These are phyloP conservation scores for Scaptomyza pallida DNA, from an alignment of 1,140 invertebrate genomes.

Conservation along the genomic window DNA sequence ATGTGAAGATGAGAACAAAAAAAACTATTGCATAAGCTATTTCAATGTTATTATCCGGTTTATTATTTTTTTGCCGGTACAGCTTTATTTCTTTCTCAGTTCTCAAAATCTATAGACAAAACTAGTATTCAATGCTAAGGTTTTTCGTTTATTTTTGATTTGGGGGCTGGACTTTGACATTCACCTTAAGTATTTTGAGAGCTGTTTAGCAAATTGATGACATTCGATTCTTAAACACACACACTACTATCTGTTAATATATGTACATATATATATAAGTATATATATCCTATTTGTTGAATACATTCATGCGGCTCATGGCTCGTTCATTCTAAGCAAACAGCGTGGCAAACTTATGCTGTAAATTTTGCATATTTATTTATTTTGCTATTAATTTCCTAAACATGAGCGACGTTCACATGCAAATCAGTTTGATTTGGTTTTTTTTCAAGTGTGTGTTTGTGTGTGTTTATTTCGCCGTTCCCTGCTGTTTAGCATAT, in stretches of 20 bases:
- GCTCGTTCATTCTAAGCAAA: conserved; percentile 39
- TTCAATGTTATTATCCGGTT: background rate
- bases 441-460: background rate
- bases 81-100: background rate
- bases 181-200: background rate
- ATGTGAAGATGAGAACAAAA: background rate
- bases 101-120: background rate
- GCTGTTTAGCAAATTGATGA: background rate
- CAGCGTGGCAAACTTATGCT: conserved; percentile 30
- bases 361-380: conserved; percentile 69
- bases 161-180: background rate
- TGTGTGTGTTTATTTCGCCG: background rate
- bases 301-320: conserved; percentile 14
- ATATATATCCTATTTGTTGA: conserved; percentile 7
- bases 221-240: background rate
- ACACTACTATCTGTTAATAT: background rate
- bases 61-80: background rate
- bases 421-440: conserved; percentile 60
- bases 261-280: conserved; percentile 2
- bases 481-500: conserved; percentile 48
- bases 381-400: conserved; percentile 57
- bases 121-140: background rate
- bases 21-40: background rate
- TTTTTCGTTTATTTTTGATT: background rate
- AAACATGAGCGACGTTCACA: conserved; percentile 49